Percentiles rank a stretch among this genome's conserved stretches.
Evolutionary conservation across 2,888 invertebrate species (phyloP).

Genomic region (Stenotaenia linearis): DNA sequence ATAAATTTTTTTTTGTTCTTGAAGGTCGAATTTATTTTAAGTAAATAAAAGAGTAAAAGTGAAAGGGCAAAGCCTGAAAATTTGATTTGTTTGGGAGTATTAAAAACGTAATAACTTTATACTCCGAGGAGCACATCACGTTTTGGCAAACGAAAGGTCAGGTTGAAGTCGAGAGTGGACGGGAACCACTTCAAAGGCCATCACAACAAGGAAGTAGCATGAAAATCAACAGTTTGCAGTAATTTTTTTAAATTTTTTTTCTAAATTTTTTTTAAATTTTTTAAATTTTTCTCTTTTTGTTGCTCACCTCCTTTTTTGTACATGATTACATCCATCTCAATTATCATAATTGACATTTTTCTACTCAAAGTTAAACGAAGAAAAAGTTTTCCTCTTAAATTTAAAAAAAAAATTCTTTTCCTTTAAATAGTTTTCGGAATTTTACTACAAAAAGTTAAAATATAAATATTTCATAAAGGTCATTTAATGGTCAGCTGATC

Average conservation of each 20-base stretch:
- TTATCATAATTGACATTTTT: background rate
- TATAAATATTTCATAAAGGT: no score
- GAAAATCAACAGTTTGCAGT: background rate
- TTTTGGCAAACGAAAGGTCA: background rate
- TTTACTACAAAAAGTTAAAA: no score
- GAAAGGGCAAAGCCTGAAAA: background rate
- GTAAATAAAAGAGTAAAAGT: background rate
- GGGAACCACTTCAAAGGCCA: background rate
- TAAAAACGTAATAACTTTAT: background rate
- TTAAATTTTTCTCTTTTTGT: background rate
- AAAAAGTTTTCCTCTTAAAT: background rate
- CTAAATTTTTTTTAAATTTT: no score
- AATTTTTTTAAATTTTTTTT: no score
- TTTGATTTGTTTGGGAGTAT: background rate
- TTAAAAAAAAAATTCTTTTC: background rate
- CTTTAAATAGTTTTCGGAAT: background rate
- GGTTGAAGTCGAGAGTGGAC: background rate
- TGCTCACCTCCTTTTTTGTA: background rate
- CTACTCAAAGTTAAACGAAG: background rate
- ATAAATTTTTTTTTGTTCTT: no score
- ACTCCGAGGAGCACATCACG: background rate
- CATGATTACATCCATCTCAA: background rate
- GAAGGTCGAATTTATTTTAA: no score
- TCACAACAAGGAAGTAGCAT: background rate
- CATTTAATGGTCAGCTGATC: no score